Base-by-base conservation (phyloP, 1,140 invertebrate genomes). In the Dendrolimus punctatus region DNA sequence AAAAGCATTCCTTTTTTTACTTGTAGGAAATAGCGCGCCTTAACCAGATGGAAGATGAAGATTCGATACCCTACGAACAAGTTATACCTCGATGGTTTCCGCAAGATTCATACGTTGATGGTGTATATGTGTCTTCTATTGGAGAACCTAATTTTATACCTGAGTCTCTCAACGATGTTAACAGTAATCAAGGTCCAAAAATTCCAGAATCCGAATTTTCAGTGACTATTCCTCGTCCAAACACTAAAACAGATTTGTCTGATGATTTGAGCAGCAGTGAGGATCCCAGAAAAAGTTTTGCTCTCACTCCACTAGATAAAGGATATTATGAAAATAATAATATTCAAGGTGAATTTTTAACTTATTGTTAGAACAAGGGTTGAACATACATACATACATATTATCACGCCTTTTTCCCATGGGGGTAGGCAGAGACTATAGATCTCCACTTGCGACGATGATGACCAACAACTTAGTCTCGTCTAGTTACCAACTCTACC, bases 251-350 rank as follows among this genome's bases (percentile, higher is more conserved):
- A 23, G 23, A 23, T 23, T 23, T 3, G 23, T 23, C 23, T 23
- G 46, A 48, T 8, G 6, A n/a, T 36, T 8, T 8, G 9, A 38
- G 5, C n/a, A 46, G 39, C 1, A 36, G 39, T 4, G 46, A 49
- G 46, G 48, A 45, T 42, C 44, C 46, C 10, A 66, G 60, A 46
- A 60, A 60, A 58, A 49, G 52, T n/a, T 67, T 72, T 46, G 75
- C 72, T 3, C 40, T 75, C 8, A 78, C 72, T 6, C 74, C 75
- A 9, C 47, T 64, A 0, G 71, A 78, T 52, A 54, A 65, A 9
- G 73, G 61, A n/a, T 78, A 74, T 51, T 78, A 62, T 40, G 64
- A 69, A 44, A 37, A 0, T 51, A 54, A 40, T 39, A 58, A 6
- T 42, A 43, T n/a, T 6, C 46, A 6, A 39, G 7, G n/a, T 38